Base-by-base conservation (phyloP, 2,797 vertebrate genomes). In the Falco cherrug region DNA sequence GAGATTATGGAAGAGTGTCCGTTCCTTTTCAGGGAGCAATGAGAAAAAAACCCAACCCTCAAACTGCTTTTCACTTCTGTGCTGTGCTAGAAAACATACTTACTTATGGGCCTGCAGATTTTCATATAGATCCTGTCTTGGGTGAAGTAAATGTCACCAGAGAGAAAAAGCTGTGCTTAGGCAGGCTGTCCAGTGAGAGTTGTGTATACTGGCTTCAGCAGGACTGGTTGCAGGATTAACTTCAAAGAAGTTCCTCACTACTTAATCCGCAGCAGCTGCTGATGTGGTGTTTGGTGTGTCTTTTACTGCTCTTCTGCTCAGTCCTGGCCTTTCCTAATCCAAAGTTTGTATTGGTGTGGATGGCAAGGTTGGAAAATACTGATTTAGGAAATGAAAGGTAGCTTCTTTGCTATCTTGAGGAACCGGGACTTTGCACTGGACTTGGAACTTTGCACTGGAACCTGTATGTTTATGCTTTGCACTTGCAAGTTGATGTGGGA, bases 351-450 rank as follows among this genome's bases (percentile, higher is more conserved):
- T 35, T 88, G 54, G 31, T 76, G 18, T 39, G 64, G 57, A 22
- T 0, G 2, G 1, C 13, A 56, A 74, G 22, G 61, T 24, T 93
- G 76, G 76, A 86, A 93, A 91, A 76, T 2, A 8, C 31, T 1
- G 4, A 56, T 75, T 76, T 88, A 82, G 61, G 37, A 79, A 69
- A 69, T 74, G 43, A 87, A 93, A 79, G 74, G 59, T 71, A 59
- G 60, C 14, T 80, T 88, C 73, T 67, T 92, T 86, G 56, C 56
- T 92, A 33, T 95, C 81, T 78, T 94, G 57, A 76, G 63, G 76
- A 90, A 35, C 64, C 73, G 90, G 87, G 61, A 43, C 56, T 45
- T 19, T 45, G 17, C 45, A 45, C 45, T 19, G 45, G 45, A 45
- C 28, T 33, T 80, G 67, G 39, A 21, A 48, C 37, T 84, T 89